Percentiles rank a stretch among this genome's conserved stretches.
Conservation (phyloP, 2,113 vertebrate genomes). For the Microtus pennsylvanicus region DNA sequence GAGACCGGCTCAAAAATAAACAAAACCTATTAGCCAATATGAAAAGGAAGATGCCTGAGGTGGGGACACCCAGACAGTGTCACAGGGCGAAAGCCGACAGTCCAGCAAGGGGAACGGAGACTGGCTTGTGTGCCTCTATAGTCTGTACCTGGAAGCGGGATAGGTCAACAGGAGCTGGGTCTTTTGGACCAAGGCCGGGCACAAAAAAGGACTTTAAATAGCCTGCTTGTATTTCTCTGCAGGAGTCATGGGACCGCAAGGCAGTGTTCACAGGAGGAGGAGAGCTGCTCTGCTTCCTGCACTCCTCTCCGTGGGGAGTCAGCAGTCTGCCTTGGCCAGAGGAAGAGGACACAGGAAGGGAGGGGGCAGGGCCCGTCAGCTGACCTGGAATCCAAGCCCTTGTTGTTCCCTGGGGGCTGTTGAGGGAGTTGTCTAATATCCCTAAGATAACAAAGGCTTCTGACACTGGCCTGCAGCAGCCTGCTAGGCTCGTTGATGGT, state of each 20-base stretch:
- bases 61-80: not conserved
- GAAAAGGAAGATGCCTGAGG: not conserved
- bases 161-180: not conserved
- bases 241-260: slow-evolving; percentile 24
- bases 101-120: not conserved
- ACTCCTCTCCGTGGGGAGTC: not conserved
- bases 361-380: not conserved
- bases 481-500: not conserved
- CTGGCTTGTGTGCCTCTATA: not conserved
- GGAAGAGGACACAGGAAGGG: not conserved
- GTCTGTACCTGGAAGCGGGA: not conserved
- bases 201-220: not conserved
- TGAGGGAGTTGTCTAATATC: not conserved
- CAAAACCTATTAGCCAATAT: not conserved
- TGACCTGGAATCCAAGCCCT: not conserved
- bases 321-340: not conserved
- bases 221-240: not conserved
- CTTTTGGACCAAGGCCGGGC: not conserved
- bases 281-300: not conserved
- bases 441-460: slow-evolving; percentile 53
- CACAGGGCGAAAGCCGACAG: not conserved
- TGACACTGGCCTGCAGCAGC: not conserved
- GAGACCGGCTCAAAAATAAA: not conserved
- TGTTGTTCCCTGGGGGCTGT: not conserved
- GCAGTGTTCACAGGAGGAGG: not conserved